Percentiles rank a stretch among this genome's conserved stretches.
Evolutionary conservation across 2,797 vertebrate species (phyloP).

Genomic region (Scarus forsteni): DNA sequence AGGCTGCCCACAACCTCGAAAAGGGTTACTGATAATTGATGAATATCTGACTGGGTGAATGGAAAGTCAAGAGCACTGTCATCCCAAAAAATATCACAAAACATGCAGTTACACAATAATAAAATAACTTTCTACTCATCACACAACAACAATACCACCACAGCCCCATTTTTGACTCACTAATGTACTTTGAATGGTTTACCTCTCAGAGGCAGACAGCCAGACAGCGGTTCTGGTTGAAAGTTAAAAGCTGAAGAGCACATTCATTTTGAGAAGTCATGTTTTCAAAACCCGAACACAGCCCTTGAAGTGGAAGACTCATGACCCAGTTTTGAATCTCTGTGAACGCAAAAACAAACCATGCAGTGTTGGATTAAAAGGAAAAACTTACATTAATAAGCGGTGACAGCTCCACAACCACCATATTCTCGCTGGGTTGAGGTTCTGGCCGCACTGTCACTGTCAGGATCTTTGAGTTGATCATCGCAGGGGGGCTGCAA

Average conservation of each 20-base stretch:
- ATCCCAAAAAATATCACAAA: too few relatives aligned
- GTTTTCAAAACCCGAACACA: background rate
- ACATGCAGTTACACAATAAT: too few relatives aligned
- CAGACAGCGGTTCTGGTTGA: background rate
- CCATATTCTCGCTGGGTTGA: constrained; percentile 91
- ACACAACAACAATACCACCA: too few relatives aligned
- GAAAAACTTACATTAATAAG: constrained; percentile 88
- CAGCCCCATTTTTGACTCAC: too few relatives aligned
- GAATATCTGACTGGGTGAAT: too few relatives aligned
- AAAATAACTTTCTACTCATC: too few relatives aligned
- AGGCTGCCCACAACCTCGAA: too few relatives aligned
- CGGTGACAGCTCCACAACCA: constrained; percentile 93
- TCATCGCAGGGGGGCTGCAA: constrained; percentile 88
- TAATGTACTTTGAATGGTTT: too few relatives aligned
- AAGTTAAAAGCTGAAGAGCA: background rate
- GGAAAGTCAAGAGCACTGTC: too few relatives aligned
- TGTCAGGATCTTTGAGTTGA: constrained; percentile 95
- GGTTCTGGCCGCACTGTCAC: constrained; percentile 94
- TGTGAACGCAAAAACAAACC: background rate
- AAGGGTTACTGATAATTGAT: too few relatives aligned
- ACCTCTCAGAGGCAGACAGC: too few relatives aligned
- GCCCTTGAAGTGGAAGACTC: background rate
- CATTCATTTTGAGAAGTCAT: background rate
- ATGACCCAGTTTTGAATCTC: background rate
- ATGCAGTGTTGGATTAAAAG: background rate